phyloP scores from a whole-genome alignment of 2,888 invertebrate species.

The Pharmacophagus antenor region DNA sequence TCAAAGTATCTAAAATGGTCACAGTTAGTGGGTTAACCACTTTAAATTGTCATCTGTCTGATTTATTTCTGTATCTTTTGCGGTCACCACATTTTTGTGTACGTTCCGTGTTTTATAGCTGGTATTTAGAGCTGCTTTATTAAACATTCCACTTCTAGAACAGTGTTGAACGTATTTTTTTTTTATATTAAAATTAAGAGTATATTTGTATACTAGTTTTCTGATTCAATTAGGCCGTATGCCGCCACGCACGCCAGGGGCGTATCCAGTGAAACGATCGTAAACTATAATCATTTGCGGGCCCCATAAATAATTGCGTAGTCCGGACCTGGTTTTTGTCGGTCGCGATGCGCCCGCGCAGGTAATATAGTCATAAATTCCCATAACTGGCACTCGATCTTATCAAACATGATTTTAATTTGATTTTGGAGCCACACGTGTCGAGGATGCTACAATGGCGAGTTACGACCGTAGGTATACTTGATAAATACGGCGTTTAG shows the following conservation, averaged over 20 bases:
- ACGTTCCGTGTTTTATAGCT: constrained; percentile 48
- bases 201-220: constrained; percentile 23
- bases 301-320: constrained; percentile 76
- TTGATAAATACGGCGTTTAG: constrained; percentile 40
- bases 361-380: constrained; percentile 82
- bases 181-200: not conserved
- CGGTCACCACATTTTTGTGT: constrained; percentile 74
- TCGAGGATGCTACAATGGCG: constrained; percentile 63
- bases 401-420: constrained; percentile 81
- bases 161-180: constrained; percentile 12
- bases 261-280: constrained; percentile 68
- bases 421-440: constrained; percentile 80
- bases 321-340: constrained; percentile 73
- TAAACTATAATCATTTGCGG: constrained; percentile 79
- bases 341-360: constrained; percentile 73
- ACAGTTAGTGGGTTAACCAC: constrained; percentile 82
- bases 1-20: constrained; percentile 82
- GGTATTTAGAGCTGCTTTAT: constrained; percentile 29
- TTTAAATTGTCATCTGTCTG: constrained; percentile 82
- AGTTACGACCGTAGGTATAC: constrained; percentile 65
- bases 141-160: constrained; percentile 25
- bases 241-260: constrained; percentile 47
- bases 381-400: constrained; percentile 81
- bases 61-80: constrained; percentile 80
- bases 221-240: constrained; percentile 30